Evolutionary conservation across 2,888 invertebrate genomes (phyloP), one percentile per base, ranked within the genome.

Genomic region (Rhorus exstirpatorius): DNA sequence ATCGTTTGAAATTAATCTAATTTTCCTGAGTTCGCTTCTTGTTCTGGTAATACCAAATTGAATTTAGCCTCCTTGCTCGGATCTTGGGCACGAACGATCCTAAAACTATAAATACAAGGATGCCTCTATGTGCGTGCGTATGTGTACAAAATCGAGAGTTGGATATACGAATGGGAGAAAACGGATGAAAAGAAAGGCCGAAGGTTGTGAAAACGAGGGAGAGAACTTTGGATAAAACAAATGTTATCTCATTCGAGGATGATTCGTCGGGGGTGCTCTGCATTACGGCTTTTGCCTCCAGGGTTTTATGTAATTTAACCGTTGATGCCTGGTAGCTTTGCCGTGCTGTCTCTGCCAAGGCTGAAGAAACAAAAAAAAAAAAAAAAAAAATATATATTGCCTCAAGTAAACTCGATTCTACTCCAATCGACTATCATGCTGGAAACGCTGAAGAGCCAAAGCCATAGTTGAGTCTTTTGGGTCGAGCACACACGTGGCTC

Each of bases 1-100:
- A 46, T 72, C 72, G 67, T 77, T 81, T 26, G 53, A 53, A 61
- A 77, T 72, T 77, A 67, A 81, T 81, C 61, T 46, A 77, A 81
- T 81, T 78, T 72, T 61, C 46, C 26, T 21, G 8, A 61, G 31
- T 38, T 46, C 58, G 49, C 10, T 35, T 53, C 35, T 68, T 72
- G 44, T 53, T 61, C 35, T 55, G 26, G 35, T 67, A 26, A 38
- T 65, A 31, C 35, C 26, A 55, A 81, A 51, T 55, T 51, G 67
- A 65, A 26, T 67, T 72, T 61, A 12, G 44, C 19, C 61, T 38
- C 61, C 26, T 41, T 46, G 44, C 21, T 38, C 19, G 61, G 44
- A 26, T 61, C 19, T 49, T 58, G 31, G 38, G 7, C 35, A 41
- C 46, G 14, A 10, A 35, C 63, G 55, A 68, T 72, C 31, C 26